Conservation (phyloP, 1,140 invertebrate species). For the Diprion similis region DNA sequence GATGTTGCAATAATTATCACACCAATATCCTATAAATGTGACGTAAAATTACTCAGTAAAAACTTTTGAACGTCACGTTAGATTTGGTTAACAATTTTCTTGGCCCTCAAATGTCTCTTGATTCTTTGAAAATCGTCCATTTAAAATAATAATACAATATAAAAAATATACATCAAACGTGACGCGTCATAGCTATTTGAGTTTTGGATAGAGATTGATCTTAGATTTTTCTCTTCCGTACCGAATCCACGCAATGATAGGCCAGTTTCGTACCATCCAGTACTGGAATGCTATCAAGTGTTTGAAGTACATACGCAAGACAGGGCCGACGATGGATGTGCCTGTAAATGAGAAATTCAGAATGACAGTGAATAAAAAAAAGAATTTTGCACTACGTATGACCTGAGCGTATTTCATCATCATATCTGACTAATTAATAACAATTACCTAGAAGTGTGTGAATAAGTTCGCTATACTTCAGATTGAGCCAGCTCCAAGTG, state of each 20-base stretch:
- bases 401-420: too few relatives aligned
- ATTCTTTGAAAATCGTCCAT: too few relatives aligned
- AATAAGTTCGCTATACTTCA: not conserved
- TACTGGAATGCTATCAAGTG: not conserved
- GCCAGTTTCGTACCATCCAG: constrained; percentile 24
- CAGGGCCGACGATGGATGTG: constrained; percentile 31
- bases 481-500: constrained; percentile 16
- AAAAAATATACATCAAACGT: too few relatives aligned
- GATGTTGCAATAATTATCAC: too few relatives aligned
- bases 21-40: too few relatives aligned
- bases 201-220: constrained; percentile 20
- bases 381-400: too few relatives aligned
- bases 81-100: too few relatives aligned
- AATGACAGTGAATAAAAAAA: not conserved
- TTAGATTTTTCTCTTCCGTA: constrained; percentile 26
- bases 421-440: not conserved
- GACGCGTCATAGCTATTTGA: not conserved
- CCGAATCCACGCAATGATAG: constrained; percentile 23
- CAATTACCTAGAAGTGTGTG: constrained; percentile 12
- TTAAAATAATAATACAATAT: too few relatives aligned
- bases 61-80: too few relatives aligned
- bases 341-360: constrained; percentile 26
- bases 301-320: constrained; percentile 26
- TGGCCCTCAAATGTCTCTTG: too few relatives aligned
- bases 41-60: too few relatives aligned